Evolutionary conservation across 2,797 vertebrate species (phyloP).

Genomic region (Carduelis carduelis): DNA sequence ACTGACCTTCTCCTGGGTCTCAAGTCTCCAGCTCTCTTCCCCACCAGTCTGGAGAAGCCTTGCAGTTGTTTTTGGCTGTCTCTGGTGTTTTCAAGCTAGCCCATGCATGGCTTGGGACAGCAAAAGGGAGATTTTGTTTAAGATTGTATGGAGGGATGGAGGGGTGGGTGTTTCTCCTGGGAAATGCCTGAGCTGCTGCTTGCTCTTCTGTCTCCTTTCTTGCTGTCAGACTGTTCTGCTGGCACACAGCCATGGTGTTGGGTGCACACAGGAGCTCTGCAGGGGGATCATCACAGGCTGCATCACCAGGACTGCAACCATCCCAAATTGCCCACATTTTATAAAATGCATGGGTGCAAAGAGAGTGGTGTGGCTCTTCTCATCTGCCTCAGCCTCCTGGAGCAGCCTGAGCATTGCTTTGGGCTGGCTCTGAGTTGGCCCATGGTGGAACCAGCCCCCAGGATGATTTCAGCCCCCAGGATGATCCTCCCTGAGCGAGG

Average conservation of each 20-base stretch:
- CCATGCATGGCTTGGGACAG: accelerated
- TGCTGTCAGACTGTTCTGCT: background rate
- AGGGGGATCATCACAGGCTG: background rate
- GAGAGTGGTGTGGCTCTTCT: background rate
- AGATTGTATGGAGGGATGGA: background rate
- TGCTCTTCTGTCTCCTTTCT: background rate
- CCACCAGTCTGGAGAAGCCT: background rate
- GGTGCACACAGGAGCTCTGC: background rate
- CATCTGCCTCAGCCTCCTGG: background rate
- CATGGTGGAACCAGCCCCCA: background rate
- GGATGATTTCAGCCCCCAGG: background rate
- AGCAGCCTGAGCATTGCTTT: background rate
- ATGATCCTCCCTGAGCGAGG: background rate
- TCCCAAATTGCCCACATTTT: background rate
- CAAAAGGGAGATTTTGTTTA: background rate
- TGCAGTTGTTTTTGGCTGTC: background rate
- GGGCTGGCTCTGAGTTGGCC: background rate
- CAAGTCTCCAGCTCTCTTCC: background rate
- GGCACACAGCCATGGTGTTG: background rate
- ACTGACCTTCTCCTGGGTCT: background rate
- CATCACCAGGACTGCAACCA: background rate
- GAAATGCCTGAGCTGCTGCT: background rate
- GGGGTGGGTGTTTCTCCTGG: background rate
- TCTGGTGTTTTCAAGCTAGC: background rate
- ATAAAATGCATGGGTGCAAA: background rate